These are phyloP conservation scores for Rhopalosiphum padi DNA, from an alignment of 1,140 invertebrate genomes.

Conservation along the genomic window DNA sequence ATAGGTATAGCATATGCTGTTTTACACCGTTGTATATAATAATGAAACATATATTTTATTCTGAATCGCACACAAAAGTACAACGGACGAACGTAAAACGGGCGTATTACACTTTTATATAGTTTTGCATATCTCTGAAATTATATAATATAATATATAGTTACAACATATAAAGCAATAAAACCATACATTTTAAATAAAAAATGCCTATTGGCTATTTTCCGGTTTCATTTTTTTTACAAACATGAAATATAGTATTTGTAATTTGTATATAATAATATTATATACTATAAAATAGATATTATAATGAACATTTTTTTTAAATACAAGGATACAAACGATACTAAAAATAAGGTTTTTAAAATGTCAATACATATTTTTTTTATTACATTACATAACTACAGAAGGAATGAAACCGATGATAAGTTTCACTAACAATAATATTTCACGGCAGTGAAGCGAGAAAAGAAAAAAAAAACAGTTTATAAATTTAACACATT, in stretches of 20 bases:
- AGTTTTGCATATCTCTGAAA: not conserved
- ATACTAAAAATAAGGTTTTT: constrained; percentile 9
- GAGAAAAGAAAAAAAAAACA: not conserved
- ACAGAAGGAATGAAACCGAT: constrained; percentile 28
- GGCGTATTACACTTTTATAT: not conserved
- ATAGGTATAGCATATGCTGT: not conserved
- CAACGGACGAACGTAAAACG: not conserved
- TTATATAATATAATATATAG: not conserved
- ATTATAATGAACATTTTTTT: not conserved
- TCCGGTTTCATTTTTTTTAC: not conserved
- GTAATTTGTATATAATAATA: constrained; percentile 11
- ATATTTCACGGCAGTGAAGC: not conserved
- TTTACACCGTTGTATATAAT: not conserved
- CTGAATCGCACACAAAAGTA: not conserved
- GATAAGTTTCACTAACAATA: constrained; percentile 25
- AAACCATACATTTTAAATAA: constrained; percentile 19
- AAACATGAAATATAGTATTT: not conserved
- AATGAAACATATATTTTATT: constrained; percentile 20
- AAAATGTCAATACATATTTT: constrained; percentile 24
- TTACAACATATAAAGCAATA: constrained; percentile 9
- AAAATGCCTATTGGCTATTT: constrained; percentile 7
- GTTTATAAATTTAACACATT: constrained; percentile 23
- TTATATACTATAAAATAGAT: not conserved
- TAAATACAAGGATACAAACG: not conserved
- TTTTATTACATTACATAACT: constrained; percentile 4